These are phyloP conservation scores for Bhutanitis thaidina DNA, from an alignment of 2,888 invertebrate genomes.

Conservation along the genomic window DNA sequence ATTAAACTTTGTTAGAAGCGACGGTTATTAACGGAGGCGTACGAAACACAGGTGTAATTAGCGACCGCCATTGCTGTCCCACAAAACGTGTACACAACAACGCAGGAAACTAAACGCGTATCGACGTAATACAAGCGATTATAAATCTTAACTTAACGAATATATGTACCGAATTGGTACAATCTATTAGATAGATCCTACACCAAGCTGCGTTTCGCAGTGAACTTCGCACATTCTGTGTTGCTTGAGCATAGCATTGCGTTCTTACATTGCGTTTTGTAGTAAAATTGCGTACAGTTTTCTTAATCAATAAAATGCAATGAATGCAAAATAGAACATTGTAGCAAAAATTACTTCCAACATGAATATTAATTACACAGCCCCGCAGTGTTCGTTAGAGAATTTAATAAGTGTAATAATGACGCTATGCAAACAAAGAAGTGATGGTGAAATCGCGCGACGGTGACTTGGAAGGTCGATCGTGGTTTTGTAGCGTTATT, in stretches of 20 bases:
- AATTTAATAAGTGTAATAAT: constrained; percentile 62
- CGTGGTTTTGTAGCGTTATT: constrained; percentile 38
- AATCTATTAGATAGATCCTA: background rate
- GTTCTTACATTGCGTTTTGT: background rate
- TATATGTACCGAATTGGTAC: background rate
- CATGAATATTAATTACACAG: constrained; percentile 57
- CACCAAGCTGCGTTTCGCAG: background rate
- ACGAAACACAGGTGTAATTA: constrained; percentile 33
- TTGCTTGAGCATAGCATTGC: background rate
- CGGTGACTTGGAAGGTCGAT: constrained; percentile 51
- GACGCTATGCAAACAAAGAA: constrained; percentile 57
- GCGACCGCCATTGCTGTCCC: constrained; percentile 29
- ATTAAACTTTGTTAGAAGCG: constrained; percentile 62
- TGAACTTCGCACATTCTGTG: background rate
- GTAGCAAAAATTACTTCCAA: background rate
- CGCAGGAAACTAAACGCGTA: constrained; percentile 10
- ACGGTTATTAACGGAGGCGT: constrained; percentile 49
- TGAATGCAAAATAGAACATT: constrained; percentile 4
- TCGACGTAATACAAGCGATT: constrained; percentile 8
- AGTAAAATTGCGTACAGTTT: background rate
- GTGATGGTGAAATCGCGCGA: constrained; percentile 65
- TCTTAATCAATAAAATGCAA: constrained; percentile 1
- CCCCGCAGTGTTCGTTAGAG: constrained; percentile 54
- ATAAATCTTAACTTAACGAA: background rate
- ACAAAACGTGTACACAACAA: constrained; percentile 24